These are phyloP conservation scores for Mythimna pallens DNA, from an alignment of 2,888 invertebrate species.

Conservation along the genomic window DNA sequence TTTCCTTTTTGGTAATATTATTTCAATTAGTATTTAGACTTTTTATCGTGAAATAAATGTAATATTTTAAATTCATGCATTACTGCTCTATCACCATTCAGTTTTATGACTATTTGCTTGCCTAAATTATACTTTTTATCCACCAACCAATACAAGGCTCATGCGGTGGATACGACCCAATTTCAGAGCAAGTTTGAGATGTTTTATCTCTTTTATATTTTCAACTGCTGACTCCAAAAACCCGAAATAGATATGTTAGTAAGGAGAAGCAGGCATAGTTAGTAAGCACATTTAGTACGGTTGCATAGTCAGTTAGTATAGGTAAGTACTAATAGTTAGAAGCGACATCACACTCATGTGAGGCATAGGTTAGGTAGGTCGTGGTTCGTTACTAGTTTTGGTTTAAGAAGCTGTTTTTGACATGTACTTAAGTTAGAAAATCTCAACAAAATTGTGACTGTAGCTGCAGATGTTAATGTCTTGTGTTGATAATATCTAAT, in stretches of 20 bases:
- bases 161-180: background rate
- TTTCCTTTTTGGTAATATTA: background rate
- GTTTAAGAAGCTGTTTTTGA: conserved; percentile 72
- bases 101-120: conserved; percentile 5
- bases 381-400: conserved; percentile 64
- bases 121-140: conserved; percentile 2
- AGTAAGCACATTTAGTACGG: conserved; percentile 69
- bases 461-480: background rate
- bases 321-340: conserved; percentile 67
- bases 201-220: background rate
- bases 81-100: conserved; percentile 8
- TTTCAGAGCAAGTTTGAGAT: background rate
- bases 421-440: background rate
- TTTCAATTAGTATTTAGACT: background rate
- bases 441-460: background rate
- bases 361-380: conserved; percentile 71
- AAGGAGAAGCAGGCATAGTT: conserved; percentile 79
- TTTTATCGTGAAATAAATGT: conserved; percentile 6
- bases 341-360: conserved; percentile 76
- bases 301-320: conserved; percentile 69
- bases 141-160: background rate
- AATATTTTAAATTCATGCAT: conserved; percentile 42
- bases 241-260: conserved; percentile 82
- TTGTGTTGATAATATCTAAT: background rate
- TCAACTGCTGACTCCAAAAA: conserved; percentile 78